Evolutionary conservation across 2,888 invertebrate species (phyloP).

Genomic region (Drosophila algonquin): DNA sequence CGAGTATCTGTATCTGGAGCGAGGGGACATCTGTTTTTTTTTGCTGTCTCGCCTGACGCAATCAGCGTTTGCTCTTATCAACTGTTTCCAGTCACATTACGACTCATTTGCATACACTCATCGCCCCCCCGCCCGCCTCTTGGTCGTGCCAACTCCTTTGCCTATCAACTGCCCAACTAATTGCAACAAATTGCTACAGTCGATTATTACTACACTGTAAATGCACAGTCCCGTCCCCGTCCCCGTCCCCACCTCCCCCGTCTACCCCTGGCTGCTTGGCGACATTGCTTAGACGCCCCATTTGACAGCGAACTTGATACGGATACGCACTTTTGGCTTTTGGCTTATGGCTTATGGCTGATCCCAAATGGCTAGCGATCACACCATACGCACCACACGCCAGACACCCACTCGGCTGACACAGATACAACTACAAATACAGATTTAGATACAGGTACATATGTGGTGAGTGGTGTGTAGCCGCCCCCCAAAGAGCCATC

Average conservation of each 20-base stretch:
- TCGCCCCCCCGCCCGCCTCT: background rate
- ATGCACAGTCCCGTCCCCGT: no score
- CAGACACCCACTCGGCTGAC: conserved; percentile 53
- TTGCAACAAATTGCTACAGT: conserved; percentile 52
- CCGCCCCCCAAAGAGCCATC: background rate
- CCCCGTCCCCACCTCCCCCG: no score
- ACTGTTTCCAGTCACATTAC: background rate
- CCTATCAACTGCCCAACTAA: conserved; percentile 33
- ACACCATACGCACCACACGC: background rate
- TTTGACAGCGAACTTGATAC: conserved; percentile 23
- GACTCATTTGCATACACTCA: conserved; percentile 21
- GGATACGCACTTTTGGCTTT: conserved; percentile 14
- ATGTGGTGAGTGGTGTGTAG: no score
- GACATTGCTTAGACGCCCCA: conserved; percentile 33
- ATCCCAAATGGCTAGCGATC: background rate
- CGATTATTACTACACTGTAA: conserved; percentile 17
- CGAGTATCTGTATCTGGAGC: background rate
- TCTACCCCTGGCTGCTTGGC: background rate
- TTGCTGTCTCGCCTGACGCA: conserved; percentile 5
- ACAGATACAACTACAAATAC: conserved; percentile 16
- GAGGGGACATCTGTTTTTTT: conserved; percentile 18
- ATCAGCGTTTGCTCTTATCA: conserved; percentile 21
- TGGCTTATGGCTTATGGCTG: conserved; percentile 11
- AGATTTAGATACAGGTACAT: no score
- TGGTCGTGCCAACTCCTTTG: conserved; percentile 11